Percentiles rank a stretch among this genome's conserved stretches.
phyloP scores from a whole-genome alignment of 2,888 invertebrate species.

The Aleiodes leptofemur region DNA sequence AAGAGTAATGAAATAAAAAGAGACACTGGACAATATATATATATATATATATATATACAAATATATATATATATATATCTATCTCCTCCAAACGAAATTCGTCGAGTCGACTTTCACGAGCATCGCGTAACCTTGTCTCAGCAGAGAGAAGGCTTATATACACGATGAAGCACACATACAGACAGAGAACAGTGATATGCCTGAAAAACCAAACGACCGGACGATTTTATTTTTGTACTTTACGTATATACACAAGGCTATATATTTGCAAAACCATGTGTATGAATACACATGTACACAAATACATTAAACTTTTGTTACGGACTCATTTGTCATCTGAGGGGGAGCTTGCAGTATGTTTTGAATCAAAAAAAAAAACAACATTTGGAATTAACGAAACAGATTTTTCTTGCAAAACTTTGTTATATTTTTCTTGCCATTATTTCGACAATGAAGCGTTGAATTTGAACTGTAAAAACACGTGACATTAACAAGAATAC shows the following conservation, averaged over 20 bases:
- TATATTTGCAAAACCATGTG: conserved; percentile 16
- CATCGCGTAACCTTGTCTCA: conserved; percentile 61
- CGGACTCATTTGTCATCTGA: not conserved
- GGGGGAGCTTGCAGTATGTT: conserved; percentile 1
- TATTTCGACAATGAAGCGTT: too few species aligned
- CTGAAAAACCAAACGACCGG: conserved; percentile 21
- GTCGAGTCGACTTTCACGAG: conserved; percentile 64
- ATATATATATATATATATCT: conserved; percentile 5
- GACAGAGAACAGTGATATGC: too few species aligned
- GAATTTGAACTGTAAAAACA: too few species aligned
- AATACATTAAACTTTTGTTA: conserved; percentile 14
- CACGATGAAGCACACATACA: conserved; percentile 3
- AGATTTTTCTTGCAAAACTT: too few species aligned
- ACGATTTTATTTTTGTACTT: conserved; percentile 56
- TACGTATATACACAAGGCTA: conserved; percentile 21
- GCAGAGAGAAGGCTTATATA: conserved; percentile 23
- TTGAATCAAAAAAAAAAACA: too few species aligned
- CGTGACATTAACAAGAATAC: too few species aligned
- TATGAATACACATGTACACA: conserved; percentile 28
- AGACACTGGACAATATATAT: conserved; percentile 26
- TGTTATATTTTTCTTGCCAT: too few species aligned
- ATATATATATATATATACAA: conserved; percentile 5
- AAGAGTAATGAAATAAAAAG: conserved; percentile 7
- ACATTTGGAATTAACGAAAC: too few species aligned
- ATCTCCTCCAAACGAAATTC: conserved; percentile 57